A percentile compares a stretch with the other conserved stretches of the same genome.
Conservation (phyloP, 1,140 invertebrate genomes). For the Contarinia nasturtii region DNA sequence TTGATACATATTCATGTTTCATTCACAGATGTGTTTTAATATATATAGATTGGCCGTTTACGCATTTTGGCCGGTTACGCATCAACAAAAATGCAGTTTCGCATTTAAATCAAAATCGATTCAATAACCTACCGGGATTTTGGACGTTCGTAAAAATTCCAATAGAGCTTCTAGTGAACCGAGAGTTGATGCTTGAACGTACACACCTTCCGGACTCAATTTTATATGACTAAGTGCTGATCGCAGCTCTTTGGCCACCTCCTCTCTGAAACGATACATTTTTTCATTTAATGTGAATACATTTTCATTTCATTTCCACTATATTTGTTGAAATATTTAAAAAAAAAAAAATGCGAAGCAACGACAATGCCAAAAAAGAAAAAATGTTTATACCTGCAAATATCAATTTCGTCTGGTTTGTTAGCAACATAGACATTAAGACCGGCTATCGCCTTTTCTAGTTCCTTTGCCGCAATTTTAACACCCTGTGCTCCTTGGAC, state of each 20-base stretch:
- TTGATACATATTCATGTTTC: too few relatives aligned
- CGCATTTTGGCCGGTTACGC: too few relatives aligned
- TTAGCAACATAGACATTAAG: conserved; percentile 76
- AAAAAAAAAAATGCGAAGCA: neutral
- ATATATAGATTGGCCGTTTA: too few relatives aligned
- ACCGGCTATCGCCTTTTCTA: conserved; percentile 93
- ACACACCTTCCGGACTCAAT: conserved; percentile 81
- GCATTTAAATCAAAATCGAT: too few relatives aligned
- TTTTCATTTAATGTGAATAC: too few relatives aligned
- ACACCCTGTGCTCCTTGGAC: conserved; percentile 93
- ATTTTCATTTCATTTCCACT: neutral
- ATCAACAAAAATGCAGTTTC: too few relatives aligned
- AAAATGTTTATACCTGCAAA: conserved; percentile 35
- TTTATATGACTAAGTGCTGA: conserved; percentile 84
- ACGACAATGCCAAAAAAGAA: neutral
- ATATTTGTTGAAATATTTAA: neutral
- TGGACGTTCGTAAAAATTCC: conserved; percentile 84
- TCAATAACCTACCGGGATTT: conserved; percentile 68
- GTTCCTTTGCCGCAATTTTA: conserved; percentile 93
- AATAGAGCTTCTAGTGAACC: conserved; percentile 94
- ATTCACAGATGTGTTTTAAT: too few relatives aligned
- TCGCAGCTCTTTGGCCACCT: conserved; percentile 62
- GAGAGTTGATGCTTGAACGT: conserved; percentile 95
- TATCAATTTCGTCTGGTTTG: conserved; percentile 85
- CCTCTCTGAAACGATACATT: conserved; percentile 34